A percentile compares a stretch with the other conserved stretches of the same genome.
These are phyloP conservation scores for Streptopelia turtur DNA, from an alignment of 2,797 vertebrate genomes.

Conservation along the genomic window DNA sequence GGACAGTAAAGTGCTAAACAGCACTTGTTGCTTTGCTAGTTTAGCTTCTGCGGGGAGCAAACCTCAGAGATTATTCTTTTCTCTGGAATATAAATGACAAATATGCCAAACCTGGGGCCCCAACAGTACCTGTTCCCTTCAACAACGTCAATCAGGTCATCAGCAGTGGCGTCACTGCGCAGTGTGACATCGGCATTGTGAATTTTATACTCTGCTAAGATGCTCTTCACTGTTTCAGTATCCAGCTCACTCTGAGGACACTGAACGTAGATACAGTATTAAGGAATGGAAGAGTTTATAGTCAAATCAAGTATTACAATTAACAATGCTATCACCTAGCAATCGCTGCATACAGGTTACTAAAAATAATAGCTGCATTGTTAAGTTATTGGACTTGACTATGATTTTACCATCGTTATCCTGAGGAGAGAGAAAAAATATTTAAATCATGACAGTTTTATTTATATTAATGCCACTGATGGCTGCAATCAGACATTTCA, in stretches of 20 bases:
- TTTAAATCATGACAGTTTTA: not conserved
- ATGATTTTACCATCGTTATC: not conserved
- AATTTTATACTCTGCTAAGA: constrained; percentile 96
- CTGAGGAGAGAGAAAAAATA: not conserved
- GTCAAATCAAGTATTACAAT: not conserved
- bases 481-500: not conserved
- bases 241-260: constrained; percentile 93
- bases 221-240: constrained; percentile 93
- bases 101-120: not conserved
- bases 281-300: not conserved
- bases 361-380: not conserved
- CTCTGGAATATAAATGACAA: not conserved
- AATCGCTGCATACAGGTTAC: not conserved
- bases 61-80: not conserved
- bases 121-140: constrained; percentile 92
- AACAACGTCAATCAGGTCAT: constrained; percentile 98
- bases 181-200: constrained; percentile 97
- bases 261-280: constrained; percentile 59
- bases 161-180: constrained; percentile 93
- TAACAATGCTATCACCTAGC: not conserved
- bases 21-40: not conserved
- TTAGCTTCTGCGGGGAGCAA: not conserved
- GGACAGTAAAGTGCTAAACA: not conserved
- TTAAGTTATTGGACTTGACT: not conserved
- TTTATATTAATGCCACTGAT: not conserved